Evolutionary conservation across 2,888 invertebrate species (phyloP).

Genomic region (Pseudoips prasinana): DNA sequence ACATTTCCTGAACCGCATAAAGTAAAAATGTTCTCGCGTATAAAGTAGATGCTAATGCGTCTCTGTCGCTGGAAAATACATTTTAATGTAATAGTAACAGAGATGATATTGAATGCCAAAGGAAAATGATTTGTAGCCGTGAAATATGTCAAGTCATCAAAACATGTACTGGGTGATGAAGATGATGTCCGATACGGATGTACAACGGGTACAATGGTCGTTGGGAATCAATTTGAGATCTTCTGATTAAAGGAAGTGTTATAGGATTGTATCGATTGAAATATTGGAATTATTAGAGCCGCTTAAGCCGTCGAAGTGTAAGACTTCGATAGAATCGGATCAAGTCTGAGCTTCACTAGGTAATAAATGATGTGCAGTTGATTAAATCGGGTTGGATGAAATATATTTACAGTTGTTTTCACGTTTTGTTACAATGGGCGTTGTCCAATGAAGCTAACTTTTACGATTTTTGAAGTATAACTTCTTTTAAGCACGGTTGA

Average conservation of each 20-base stretch:
- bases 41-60: slow-evolving; percentile 7
- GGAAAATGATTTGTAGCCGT: slow-evolving; percentile 13
- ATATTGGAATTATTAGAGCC: slow-evolving; percentile 40
- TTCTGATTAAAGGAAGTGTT: slow-evolving; percentile 43
- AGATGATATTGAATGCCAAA: slow-evolving; percentile 1
- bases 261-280: slow-evolving; percentile 42
- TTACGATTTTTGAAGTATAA: no score
- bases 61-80: slow-evolving; percentile 9
- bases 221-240: slow-evolving; percentile 58
- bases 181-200: slow-evolving; percentile 55
- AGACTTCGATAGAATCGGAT: slow-evolving; percentile 20
- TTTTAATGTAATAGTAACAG: slow-evolving; percentile 12
- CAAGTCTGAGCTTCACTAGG: slow-evolving; percentile 5
- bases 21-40: slow-evolving; percentile 13
- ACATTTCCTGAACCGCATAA: no score
- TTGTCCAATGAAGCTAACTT: no score
- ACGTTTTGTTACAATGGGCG: no score
- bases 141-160: slow-evolving; percentile 54
- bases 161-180: slow-evolving; percentile 46
- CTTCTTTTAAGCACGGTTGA: no score
- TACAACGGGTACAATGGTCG: slow-evolving; percentile 55
- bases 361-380: slow-evolving; percentile 4
- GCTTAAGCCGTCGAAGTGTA: slow-evolving; percentile 23
- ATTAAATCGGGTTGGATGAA: background rate
- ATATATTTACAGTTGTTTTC: no score